Evolutionary conservation across 2,113 vertebrate species (phyloP).

Genomic region (Mungos mungo): DNA sequence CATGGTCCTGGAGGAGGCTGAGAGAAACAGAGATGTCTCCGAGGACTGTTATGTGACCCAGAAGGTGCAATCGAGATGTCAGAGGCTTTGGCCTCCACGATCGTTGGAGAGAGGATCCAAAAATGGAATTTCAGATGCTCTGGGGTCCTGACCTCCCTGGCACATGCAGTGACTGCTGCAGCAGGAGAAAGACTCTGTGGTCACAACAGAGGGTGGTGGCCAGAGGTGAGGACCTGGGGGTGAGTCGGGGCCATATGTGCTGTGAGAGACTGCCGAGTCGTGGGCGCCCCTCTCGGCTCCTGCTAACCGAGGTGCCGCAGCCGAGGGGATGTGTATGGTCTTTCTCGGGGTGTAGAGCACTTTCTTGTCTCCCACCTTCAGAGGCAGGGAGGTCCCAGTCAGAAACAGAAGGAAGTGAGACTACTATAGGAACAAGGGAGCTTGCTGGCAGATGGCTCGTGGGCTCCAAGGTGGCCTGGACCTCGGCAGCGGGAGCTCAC

Average conservation of each 20-base stretch:
- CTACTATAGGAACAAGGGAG: neutral
- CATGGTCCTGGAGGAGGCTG: neutral
- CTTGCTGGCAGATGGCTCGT: neutral
- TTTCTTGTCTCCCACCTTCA: neutral
- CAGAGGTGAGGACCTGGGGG: rapidly evolving
- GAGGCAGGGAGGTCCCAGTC: neutral
- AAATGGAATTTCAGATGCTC: neutral
- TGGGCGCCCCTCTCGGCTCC: neutral
- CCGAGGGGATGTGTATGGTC: neutral
- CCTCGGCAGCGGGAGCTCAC: rapidly evolving
- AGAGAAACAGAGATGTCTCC: neutral
- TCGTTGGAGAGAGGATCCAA: neutral
- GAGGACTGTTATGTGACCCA: neutral
- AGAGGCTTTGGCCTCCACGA: neutral
- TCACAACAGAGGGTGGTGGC: neutral
- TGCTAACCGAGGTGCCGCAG: neutral
- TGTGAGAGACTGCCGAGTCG: neutral
- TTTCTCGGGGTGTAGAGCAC: neutral
- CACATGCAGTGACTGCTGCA: no score
- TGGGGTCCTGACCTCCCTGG: neutral
- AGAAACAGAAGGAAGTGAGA: neutral
- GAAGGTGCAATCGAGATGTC: neutral
- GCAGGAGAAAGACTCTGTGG: neutral
- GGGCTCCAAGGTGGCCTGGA: neutral
- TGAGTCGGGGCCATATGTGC: neutral